Percentiles rank a stretch among this genome's conserved stretches.
Evolutionary conservation across 2,113 vertebrate species (phyloP).

Genomic region (Marmota flaviventris): DNA sequence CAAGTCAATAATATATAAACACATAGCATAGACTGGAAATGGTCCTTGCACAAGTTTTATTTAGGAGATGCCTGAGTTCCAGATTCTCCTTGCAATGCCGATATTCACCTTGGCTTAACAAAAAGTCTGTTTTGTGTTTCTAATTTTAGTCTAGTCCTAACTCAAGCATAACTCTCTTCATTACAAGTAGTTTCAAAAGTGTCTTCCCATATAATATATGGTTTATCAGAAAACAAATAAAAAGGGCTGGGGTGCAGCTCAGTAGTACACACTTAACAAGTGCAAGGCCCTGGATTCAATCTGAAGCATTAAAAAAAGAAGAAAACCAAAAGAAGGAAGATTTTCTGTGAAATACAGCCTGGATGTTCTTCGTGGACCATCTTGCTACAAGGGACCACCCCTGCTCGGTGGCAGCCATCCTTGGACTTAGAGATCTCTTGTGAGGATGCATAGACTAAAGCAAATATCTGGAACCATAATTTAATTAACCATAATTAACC

Average conservation of each 20-base stretch:
- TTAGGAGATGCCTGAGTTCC: background rate
- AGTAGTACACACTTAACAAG: too few relatives aligned
- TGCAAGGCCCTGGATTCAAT: background rate
- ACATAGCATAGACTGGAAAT: background rate
- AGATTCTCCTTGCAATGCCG: background rate
- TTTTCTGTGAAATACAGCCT: background rate
- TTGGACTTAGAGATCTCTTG: background rate
- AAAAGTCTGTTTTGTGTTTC: background rate
- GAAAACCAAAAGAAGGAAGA: background rate
- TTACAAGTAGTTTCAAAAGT: background rate
- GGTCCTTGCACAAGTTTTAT: background rate
- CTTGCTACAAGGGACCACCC: background rate
- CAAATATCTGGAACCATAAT: background rate
- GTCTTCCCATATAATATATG: background rate
- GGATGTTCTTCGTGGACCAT: too few relatives aligned
- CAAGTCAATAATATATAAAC: background rate
- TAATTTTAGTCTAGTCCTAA: background rate
- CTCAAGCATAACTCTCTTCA: background rate
- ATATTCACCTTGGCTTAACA: too few relatives aligned
- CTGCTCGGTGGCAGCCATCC: rapidly evolving
- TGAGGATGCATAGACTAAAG: background rate
- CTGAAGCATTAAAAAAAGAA: background rate
- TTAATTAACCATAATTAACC: too few relatives aligned
- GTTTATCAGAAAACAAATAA: background rate
- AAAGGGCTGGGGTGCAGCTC: too few relatives aligned